Evolutionary conservation across 2,113 vertebrate species (phyloP), one percentile per base, ranked within the genome.

Genomic region (Camelus bactrianus): DNA sequence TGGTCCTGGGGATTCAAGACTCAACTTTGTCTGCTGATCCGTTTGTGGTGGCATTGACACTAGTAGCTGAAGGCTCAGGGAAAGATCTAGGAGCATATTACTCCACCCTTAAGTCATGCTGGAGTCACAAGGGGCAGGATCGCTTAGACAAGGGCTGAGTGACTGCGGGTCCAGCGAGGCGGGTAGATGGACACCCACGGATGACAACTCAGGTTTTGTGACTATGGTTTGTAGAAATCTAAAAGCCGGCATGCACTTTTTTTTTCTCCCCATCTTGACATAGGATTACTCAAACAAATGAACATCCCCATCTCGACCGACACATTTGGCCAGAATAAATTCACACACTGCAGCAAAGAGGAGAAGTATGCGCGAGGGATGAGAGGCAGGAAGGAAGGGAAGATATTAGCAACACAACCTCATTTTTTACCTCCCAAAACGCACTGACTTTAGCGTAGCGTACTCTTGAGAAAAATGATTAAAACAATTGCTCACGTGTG

Each of bases 401-500:
- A 82, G 60, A 16, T 11, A 22, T 13, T 26, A 50, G 48, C 16
- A 42, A 22, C 38, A 54, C 1, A 54, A 56, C 22, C 60, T 89
- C 79, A 70, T 82, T 82, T 85, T 77, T 82, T 54, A 64, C 86
- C 87, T 76, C 69, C 72, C 65, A 3, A 54, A 81, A 87, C 38
- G n/a, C 24, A 56, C 67, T 81, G 86, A 56, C 58, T 89, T 83
- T 28, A 93, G 93, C 65, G 16, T 50, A 38, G 70, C 1, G 0
- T 38, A 6, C 7, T 3, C 70, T 72, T 90, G 72, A 73, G 75
- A 90, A 95, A 96, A 95, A 92, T 89, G 85, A 97, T 97, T 81
- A 97, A 92, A 92, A 91, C 80, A 70, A 96, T 97, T 96, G 92
- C 87, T 97, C 95, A 94, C 14, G 1, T 87, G 87, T 95, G 96